Evolutionary conservation across 1,140 invertebrate species (phyloP).

Genomic region (Macrobrachium nipponense): DNA sequence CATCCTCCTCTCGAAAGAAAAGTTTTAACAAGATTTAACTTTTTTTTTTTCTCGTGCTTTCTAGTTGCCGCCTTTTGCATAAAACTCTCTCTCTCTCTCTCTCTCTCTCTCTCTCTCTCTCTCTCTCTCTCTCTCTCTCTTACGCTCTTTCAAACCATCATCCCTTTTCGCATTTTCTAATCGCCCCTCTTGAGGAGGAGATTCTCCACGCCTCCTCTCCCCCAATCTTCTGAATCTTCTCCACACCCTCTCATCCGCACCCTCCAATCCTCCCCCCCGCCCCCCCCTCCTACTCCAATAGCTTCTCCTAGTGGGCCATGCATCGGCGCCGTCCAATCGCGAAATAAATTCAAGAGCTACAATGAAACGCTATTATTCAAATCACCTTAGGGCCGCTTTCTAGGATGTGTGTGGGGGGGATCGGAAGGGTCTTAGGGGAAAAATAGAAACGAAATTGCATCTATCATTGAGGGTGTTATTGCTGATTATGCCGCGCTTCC

Average conservation of each 20-base stretch:
- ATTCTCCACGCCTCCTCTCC: background rate
- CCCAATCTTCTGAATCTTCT: background rate
- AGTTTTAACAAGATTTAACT: background rate
- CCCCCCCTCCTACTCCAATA: background rate
- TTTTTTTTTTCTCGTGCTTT: background rate
- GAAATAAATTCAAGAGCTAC: conserved; percentile 55
- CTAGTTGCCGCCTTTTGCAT: background rate
- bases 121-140: background rate
- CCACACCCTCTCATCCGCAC: background rate
- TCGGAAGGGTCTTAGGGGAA: too few relatives aligned
- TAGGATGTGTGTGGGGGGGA: conserved; percentile 8
- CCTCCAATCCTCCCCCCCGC: background rate
- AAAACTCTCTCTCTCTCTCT: background rate
- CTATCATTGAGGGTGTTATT: too few relatives aligned
- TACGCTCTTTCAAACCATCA: background rate
- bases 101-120: background rate
- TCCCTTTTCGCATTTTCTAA: background rate
- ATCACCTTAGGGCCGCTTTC: conserved; percentile 53
- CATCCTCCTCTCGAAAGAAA: too few relatives aligned
- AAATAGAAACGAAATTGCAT: background rate
- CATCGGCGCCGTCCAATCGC: conserved; percentile 47
- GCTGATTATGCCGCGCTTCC: too few relatives aligned
- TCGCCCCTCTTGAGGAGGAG: too few relatives aligned
- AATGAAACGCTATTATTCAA: conserved; percentile 61
- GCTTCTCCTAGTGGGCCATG: conserved; percentile 12